Evolutionary conservation across 2,113 vertebrate genomes (phyloP).

Genomic region (Pholis gunnellus): DNA sequence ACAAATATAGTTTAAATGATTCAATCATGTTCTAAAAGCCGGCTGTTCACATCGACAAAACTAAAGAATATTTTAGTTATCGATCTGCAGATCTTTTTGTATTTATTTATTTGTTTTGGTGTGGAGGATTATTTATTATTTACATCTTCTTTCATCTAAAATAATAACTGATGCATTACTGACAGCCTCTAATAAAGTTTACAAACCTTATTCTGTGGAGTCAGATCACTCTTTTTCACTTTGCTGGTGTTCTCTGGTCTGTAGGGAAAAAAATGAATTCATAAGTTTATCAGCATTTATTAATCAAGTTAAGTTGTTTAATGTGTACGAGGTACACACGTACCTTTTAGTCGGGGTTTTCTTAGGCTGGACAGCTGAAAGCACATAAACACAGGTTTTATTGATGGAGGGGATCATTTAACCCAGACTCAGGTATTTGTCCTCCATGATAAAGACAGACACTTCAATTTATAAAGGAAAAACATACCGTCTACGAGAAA

Average conservation of each 20-base stretch:
- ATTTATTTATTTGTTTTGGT: background rate
- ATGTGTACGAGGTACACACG: background rate
- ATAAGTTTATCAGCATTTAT: background rate
- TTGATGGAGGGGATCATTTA: background rate
- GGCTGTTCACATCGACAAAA: background rate
- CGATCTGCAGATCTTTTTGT: background rate
- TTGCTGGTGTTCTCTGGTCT: background rate
- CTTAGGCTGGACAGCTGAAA: constrained; percentile 20
- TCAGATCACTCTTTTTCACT: background rate
- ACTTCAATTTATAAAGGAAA: background rate
- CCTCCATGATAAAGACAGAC: background rate
- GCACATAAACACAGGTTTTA: constrained; percentile 1
- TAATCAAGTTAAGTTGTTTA: background rate
- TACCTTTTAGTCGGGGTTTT: constrained; percentile 42
- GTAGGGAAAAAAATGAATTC: background rate
- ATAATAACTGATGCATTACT: background rate
- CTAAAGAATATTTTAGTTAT: background rate
- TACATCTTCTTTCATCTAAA: background rate
- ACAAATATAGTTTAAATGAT: background rate
- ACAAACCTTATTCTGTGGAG: constrained; percentile 55
- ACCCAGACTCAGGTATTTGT: background rate
- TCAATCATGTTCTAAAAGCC: background rate
- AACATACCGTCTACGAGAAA: background rate
- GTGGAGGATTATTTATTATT: background rate
- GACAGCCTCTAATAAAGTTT: background rate